These are phyloP conservation scores for Xylocampa areola DNA, from an alignment of 2,888 invertebrate species.

Conservation along the genomic window DNA sequence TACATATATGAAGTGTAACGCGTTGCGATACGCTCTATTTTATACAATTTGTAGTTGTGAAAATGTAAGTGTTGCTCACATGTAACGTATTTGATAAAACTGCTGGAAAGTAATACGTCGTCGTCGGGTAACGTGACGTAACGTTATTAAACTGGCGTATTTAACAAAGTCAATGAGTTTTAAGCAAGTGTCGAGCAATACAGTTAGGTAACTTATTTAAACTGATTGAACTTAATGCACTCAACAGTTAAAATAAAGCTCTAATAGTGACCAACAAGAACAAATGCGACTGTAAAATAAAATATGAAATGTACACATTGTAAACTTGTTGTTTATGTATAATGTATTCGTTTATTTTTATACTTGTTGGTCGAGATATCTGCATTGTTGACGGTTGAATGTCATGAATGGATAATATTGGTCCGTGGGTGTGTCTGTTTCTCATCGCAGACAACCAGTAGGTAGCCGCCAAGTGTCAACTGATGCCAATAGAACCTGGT, in stretches of 20 bases:
- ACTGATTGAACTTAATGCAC: too few species aligned
- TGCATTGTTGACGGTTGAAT: slow-evolving; percentile 3
- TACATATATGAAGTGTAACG: slow-evolving; percentile 3
- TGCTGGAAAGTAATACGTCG: background rate
- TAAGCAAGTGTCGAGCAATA: too few species aligned
- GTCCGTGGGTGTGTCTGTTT: slow-evolving; percentile 7
- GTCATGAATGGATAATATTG: slow-evolving; percentile 10
- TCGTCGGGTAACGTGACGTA: background rate
- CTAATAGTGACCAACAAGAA: too few species aligned
- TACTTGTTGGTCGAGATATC: slow-evolving; percentile 3
- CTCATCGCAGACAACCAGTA: background rate
- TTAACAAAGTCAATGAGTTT: too few species aligned
- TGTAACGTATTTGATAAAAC: background rate
- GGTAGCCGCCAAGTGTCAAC: background rate
- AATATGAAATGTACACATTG: background rate
- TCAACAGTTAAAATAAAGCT: too few species aligned
- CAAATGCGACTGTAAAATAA: too few species aligned
- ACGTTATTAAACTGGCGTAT: too few species aligned
- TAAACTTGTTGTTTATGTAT: background rate
- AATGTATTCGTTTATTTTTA: background rate
- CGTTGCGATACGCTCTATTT: slow-evolving; percentile 4
- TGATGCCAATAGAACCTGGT: background rate
- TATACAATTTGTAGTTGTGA: slow-evolving; percentile 5
- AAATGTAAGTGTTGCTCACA: background rate
- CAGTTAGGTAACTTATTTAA: too few species aligned